Percentiles rank a stretch among this genome's conserved stretches.
Conservation (phyloP, 2,113 vertebrate genomes). For the Nibea coibor region DNA sequence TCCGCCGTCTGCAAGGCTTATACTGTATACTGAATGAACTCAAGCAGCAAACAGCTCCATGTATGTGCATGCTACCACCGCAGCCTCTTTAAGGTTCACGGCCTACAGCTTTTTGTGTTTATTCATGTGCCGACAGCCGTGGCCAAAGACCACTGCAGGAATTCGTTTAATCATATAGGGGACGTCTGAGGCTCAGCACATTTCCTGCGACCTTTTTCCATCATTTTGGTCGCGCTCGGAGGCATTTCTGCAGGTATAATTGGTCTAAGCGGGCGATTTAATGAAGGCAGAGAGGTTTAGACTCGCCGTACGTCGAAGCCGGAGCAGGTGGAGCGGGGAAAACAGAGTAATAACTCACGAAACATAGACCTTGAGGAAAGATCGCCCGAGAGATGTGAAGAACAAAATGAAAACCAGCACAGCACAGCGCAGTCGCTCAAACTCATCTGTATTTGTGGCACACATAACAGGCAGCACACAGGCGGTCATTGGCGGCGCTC, state of each 20-base stretch:
- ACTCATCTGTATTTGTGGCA: slow-evolving; percentile 3
- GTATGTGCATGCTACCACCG: slow-evolving; percentile 65
- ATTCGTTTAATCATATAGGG: slow-evolving; percentile 51
- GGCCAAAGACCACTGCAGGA: slow-evolving; percentile 45
- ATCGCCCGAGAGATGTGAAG: not conserved
- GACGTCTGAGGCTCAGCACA: slow-evolving; percentile 27
- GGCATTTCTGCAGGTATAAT: slow-evolving; percentile 41
- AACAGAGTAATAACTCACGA: not conserved
- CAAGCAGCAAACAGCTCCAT: slow-evolving; percentile 66
- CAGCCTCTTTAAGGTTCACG: slow-evolving; percentile 44
- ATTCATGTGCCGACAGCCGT: slow-evolving; percentile 36
- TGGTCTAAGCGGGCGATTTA: slow-evolving; percentile 22
- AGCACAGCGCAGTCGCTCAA: not conserved
- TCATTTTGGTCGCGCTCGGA: slow-evolving; percentile 15
- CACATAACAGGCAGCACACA: not conserved
- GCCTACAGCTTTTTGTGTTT: slow-evolving; percentile 40
- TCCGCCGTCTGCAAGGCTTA: slow-evolving; percentile 24
- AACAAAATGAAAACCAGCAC: not conserved
- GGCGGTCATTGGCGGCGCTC: slow-evolving; percentile 41
- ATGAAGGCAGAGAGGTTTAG: slow-evolving; percentile 39
- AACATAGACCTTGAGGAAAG: not conserved
- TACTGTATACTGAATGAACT: slow-evolving; percentile 36
- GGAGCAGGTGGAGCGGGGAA: slow-evolving; percentile 3
- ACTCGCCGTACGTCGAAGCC: slow-evolving; percentile 16
- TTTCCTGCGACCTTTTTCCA: slow-evolving; percentile 54